Evolutionary conservation across 2,888 invertebrate species (phyloP), one percentile per base, ranked within the genome.

Genomic region (Monochamus alternatus): DNA sequence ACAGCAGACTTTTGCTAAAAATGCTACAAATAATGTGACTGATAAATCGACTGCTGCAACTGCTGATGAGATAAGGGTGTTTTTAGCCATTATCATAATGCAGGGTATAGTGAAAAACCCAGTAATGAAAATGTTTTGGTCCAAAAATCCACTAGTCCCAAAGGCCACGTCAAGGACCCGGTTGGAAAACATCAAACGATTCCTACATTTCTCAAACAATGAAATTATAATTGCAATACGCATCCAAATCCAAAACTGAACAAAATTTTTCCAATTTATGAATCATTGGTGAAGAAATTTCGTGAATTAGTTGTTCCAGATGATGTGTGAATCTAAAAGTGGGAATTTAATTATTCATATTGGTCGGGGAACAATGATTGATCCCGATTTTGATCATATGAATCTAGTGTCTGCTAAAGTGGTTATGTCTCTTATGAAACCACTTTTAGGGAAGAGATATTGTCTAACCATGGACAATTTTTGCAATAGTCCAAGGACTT

Each of bases 381-480:
- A 47, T 47, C 47, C 12, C 9, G 47, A 47, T 47, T 12, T 12
- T 12, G 8, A 9, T 12, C 12, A 47, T 47, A 3, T 12, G 47
- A 12, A 12, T 47, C 47, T 47, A 12, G 47, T 47, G 10, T 68
- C 59, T 7, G 52, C 68, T 58, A 30, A 68, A 58, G 68, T 68
- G 14, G 68, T 68, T 10, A 68, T 58, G 14, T 12, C 55, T 1
- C 68, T 68, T 2, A n/a, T 30, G 0, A 58, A 58, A 5, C 4
- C 32, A 38, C 31, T 65, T n/a, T 9, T 65, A n/a, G n/a, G 5
- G 10, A 9, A 65, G 43, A 47, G 65, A 31, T 47, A 47, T 12
- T 47, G 47, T 10, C 47, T 47, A 12, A 72, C 63, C 4, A 74
- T 68, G 63, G 74, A 74, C 43, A 68, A 74, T 43, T 74, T 67